Conservation (phyloP, 2,113 vertebrate genomes). For the Ictalurus punctatus region DNA sequence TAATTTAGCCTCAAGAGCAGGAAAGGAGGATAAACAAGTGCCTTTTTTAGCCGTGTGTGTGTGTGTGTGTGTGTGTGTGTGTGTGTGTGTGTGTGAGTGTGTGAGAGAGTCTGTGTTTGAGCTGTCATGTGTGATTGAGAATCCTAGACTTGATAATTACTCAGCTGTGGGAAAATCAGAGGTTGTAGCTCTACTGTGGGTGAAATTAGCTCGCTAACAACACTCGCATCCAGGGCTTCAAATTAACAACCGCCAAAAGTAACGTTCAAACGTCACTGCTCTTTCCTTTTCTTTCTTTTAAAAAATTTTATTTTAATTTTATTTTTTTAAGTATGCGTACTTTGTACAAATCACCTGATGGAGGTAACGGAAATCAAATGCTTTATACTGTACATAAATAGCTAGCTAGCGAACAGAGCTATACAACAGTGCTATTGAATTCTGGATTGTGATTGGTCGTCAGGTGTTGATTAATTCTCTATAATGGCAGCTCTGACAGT, state of each 20-base stretch:
- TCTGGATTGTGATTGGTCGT: background rate
- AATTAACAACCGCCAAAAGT: background rate
- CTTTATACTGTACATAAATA: too few species aligned
- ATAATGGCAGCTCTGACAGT: background rate
- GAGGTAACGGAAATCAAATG: too few species aligned
- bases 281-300: too few species aligned
- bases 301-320: too few species aligned
- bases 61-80: too few species aligned
- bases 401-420: background rate
- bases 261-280: background rate
- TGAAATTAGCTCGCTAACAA: background rate
- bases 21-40: conserved; percentile 14
- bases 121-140: conserved; percentile 3
- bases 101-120: background rate
- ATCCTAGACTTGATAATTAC: background rate
- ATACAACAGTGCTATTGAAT: background rate
- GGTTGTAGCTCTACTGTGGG: background rate
- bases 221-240: background rate
- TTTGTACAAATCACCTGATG: background rate
- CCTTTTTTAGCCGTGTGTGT: background rate
- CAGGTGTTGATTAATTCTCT: background rate
- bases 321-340: background rate
- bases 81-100: background rate
- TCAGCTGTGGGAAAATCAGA: background rate
- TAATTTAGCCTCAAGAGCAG: conserved; percentile 6